A percentile compares a stretch with the other conserved stretches of the same genome.
phyloP scores from a whole-genome alignment of 2,113 vertebrate species.

The Crotalus horridus region DNA sequence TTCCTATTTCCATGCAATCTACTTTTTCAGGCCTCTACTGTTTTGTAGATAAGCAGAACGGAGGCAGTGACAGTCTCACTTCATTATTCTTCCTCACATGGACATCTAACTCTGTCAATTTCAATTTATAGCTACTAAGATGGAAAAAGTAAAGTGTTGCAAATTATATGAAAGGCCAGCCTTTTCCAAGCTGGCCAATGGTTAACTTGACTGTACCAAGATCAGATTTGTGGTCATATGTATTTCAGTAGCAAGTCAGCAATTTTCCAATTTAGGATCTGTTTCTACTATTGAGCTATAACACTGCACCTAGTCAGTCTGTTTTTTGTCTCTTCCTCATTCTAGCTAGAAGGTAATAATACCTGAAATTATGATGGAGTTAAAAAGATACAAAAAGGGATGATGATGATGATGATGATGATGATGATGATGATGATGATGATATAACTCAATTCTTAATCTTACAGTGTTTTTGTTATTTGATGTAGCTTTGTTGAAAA shows the following conservation, averaged over 20 bases:
- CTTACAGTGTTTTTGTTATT: neutral
- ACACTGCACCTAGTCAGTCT: neutral
- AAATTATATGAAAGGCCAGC: too few species aligned
- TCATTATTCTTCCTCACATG: too few species aligned
- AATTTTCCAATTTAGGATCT: neutral
- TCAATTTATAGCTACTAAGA: too few species aligned
- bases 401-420: neutral
- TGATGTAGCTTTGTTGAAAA: neutral
- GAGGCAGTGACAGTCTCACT: neutral
- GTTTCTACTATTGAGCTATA: neutral
- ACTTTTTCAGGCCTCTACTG: neutral
- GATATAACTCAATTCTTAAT: neutral
- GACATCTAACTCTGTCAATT: neutral
- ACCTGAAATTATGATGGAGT: neutral
- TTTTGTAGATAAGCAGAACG: neutral
- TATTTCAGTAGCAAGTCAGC: neutral
- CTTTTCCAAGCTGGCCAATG: too few species aligned
- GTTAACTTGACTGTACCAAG: neutral
- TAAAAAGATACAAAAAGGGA: neutral
- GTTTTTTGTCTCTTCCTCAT: neutral
- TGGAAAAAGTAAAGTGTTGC: too few species aligned
- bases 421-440: neutral
- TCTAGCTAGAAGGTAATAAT: neutral
- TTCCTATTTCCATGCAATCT: neutral
- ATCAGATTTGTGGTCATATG: neutral